Percentiles rank a stretch among this genome's conserved stretches.
phyloP scores from a whole-genome alignment of 2,113 vertebrate species.

The Corynorhinus townsendii region DNA sequence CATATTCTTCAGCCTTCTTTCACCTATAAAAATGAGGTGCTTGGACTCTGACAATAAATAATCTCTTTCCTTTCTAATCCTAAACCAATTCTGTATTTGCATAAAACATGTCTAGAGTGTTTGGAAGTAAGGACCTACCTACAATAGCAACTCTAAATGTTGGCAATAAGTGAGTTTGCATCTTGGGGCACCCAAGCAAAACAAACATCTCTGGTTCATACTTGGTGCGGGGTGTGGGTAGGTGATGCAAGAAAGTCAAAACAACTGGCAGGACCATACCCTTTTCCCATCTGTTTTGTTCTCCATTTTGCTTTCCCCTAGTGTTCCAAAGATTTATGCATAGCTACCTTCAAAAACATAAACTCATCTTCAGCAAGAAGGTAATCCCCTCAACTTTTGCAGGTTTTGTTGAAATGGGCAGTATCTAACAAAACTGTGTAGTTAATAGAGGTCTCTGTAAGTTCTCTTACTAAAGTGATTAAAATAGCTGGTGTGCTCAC shows the following conservation, averaged over 20 bases:
- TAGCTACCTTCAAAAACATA: constrained; percentile 1
- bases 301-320: background rate
- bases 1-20: background rate
- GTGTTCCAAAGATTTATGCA: background rate
- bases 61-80: constrained; percentile 12
- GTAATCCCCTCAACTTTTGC: background rate
- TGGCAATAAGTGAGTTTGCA: background rate
- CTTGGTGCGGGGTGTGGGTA: background rate
- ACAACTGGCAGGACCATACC: background rate
- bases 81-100: background rate
- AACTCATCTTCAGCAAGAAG: background rate
- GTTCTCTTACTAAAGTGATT: background rate
- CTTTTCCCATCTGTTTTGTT: background rate
- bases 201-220: background rate
- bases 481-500: background rate
- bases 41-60: background rate
- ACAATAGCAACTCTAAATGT: background rate
- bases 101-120: background rate
- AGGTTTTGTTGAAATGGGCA: background rate
- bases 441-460: background rate
- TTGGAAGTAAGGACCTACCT: background rate
- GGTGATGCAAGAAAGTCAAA: background rate
- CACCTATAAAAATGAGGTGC: background rate
- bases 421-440: background rate
- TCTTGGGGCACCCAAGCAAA: background rate